A percentile compares a stretch with the other conserved stretches of the same genome.
Evolutionary conservation across 2,888 invertebrate genomes (phyloP).

Genomic region (Drosophila diplacantha): DNA sequence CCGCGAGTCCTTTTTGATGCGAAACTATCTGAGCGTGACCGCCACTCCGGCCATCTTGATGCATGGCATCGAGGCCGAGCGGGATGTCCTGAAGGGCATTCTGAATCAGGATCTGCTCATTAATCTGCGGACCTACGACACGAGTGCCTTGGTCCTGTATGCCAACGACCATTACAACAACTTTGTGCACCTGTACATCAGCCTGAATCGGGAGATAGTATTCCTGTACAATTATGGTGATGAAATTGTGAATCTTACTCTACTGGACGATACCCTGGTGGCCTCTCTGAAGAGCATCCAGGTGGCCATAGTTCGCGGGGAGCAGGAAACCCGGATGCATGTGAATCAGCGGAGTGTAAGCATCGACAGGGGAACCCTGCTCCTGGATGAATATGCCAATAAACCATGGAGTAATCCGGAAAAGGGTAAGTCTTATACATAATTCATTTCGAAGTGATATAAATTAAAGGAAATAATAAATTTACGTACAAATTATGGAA

Average conservation of each 20-base stretch:
- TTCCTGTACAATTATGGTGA: conserved; percentile 90
- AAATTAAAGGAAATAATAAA: background rate
- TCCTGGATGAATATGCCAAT: conserved; percentile 88
- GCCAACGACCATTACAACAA: conserved; percentile 96
- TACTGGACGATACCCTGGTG: conserved; percentile 83
- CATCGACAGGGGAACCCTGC: conserved; percentile 83
- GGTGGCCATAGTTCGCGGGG: conserved; percentile 88
- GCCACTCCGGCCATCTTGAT: conserved; percentile 78
- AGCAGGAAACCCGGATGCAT: conserved; percentile 86
- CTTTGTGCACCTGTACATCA: conserved; percentile 92
- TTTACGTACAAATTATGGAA: background rate
- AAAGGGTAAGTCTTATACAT: conserved; percentile 80
- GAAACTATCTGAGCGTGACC: conserved; percentile 85
- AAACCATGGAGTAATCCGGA: conserved; percentile 92
- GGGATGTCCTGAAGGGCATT: conserved; percentile 83
- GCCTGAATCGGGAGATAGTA: conserved; percentile 87
- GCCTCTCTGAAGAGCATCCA: conserved; percentile 91
- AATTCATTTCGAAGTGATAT: background rate
- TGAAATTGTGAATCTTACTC: conserved; percentile 87
- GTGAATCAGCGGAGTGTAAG: conserved; percentile 88
- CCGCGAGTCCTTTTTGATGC: conserved; percentile 87
- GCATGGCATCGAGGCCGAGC: conserved; percentile 77
- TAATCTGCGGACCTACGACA: conserved; percentile 92
- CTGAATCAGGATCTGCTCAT: conserved; percentile 89
- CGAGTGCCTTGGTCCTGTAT: conserved; percentile 89